Conservation (phyloP, 2,797 vertebrate species). For the Knipowitschia caucasica region DNA sequence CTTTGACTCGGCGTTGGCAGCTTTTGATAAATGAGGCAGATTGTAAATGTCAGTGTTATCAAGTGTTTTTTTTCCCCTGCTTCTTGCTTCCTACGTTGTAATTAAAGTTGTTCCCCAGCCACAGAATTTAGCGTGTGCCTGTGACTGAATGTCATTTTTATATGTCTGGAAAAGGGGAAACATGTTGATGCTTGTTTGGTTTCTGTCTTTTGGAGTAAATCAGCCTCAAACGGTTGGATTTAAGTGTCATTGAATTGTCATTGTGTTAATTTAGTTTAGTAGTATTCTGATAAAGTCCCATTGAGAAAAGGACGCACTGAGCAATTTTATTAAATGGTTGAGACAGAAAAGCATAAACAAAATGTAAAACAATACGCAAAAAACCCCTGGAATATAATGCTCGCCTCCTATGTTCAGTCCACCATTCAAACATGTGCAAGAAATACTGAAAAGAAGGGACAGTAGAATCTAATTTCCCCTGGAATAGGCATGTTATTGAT, state of each 20-base stretch:
- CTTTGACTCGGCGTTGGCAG: slow-evolving; percentile 72
- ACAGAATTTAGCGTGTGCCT: slow-evolving; percentile 34
- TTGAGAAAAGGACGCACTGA: neutral
- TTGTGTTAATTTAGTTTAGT: slow-evolving; percentile 9
- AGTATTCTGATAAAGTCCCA: slow-evolving; percentile 12
- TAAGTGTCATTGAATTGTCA: slow-evolving; percentile 13
- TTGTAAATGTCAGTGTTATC: slow-evolving; percentile 78
- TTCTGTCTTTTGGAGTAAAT: slow-evolving; percentile 10
- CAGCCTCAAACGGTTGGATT: slow-evolving; percentile 18
- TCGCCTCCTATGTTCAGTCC: neutral
- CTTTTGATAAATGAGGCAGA: slow-evolving; percentile 77
- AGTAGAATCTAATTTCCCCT: neutral
- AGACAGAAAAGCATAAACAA: neutral
- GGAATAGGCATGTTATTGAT: slow-evolving; percentile 1
- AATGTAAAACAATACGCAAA: neutral
- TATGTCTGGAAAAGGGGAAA: slow-evolving; percentile 11
- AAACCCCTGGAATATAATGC: neutral
- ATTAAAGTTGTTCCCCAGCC: slow-evolving; percentile 62
- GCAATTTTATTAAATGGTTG: neutral
- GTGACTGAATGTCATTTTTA: slow-evolving; percentile 18
- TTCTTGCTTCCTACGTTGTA: slow-evolving; percentile 51
- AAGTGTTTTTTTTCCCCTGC: slow-evolving; percentile 48
- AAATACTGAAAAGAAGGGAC: neutral
- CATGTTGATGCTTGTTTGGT: slow-evolving; percentile 11
- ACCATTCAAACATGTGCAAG: neutral